Conservation (phyloP, 2,888 invertebrate species). For the Perithous albicinctus region DNA sequence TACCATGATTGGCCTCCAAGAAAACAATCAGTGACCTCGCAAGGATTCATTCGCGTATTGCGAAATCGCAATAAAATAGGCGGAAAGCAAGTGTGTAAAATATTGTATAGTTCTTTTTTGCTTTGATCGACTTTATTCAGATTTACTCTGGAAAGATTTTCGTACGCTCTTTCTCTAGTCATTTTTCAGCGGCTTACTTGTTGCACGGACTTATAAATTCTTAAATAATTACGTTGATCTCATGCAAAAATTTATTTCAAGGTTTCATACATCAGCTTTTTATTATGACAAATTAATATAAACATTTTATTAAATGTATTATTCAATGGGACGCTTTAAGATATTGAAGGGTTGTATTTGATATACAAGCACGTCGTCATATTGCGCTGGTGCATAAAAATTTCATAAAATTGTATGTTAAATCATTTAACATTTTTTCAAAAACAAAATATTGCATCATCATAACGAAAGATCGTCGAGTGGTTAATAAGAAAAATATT, state of each 20-base stretch:
- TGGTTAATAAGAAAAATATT: not conserved
- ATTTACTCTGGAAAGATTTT: constrained; percentile 1
- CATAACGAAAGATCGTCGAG: not conserved
- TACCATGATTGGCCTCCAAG: constrained; percentile 12
- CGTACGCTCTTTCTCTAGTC: not conserved
- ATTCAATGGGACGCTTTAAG: too few relatives aligned
- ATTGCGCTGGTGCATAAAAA: not conserved
- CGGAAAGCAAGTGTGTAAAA: not conserved
- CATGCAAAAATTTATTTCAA: too few relatives aligned
- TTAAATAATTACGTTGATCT: too few relatives aligned
- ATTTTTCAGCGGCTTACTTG: not conserved
- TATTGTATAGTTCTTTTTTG: not conserved
- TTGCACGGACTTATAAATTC: too few relatives aligned
- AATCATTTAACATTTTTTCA: not conserved
- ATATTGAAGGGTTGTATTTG: too few relatives aligned
- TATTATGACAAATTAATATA: too few relatives aligned
- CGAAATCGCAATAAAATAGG: not conserved
- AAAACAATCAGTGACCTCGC: constrained; percentile 48
- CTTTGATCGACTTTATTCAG: not conserved
- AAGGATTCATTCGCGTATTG: constrained; percentile 35
- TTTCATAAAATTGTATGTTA: not conserved
- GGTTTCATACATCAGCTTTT: too few relatives aligned
- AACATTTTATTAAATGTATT: too few relatives aligned
- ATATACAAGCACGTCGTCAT: too few relatives aligned
- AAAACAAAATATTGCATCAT: not conserved